These are phyloP conservation scores for Drosophila kohkoa DNA, from an alignment of 1,140 invertebrate species.

Conservation along the genomic window DNA sequence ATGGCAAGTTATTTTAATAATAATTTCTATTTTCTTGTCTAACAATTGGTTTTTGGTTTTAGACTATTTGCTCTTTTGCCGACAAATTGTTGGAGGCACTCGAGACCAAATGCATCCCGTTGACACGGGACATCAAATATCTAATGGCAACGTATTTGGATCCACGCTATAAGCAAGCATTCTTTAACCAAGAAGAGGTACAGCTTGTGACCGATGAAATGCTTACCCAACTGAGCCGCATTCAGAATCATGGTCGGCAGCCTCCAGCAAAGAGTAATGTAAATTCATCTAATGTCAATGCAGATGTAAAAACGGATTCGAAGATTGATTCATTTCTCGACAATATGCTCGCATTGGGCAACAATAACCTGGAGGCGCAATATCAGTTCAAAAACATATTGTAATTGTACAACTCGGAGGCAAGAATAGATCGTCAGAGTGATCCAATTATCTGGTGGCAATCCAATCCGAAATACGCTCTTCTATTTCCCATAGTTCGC, in stretches of 20 bases:
- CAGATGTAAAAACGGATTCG: conserved; percentile 45
- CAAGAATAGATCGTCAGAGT: conserved; percentile 53
- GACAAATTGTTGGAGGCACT: conserved; percentile 61
- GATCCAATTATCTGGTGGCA: conserved; percentile 63
- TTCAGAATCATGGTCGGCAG: conserved; percentile 18
- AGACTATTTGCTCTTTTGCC: conserved; percentile 63
- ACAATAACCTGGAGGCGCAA: conserved; percentile 27
- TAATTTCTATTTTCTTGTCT: not conserved
- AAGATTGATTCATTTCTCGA: conserved; percentile 64
- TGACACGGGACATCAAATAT: conserved; percentile 55
- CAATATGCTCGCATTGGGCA: conserved; percentile 46
- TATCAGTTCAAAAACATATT: conserved; percentile 59
- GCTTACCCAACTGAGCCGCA: conserved; percentile 18
- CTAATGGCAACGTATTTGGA: conserved; percentile 67
- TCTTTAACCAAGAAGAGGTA: conserved; percentile 58
- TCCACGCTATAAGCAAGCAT: conserved; percentile 66
- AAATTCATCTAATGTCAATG: not conserved
- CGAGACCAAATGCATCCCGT: conserved; percentile 45
- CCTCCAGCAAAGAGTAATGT: conserved; percentile 28
- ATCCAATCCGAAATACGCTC: conserved; percentile 54
- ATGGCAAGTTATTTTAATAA: conserved; percentile 34
- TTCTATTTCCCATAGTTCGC: conserved; percentile 46
- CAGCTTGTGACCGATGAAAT: conserved; percentile 57
- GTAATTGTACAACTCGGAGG: conserved; percentile 64
- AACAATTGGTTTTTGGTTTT: not conserved